Percentiles rank a stretch among this genome's conserved stretches.
Evolutionary conservation across 2,113 vertebrate species (phyloP).

Genomic region (Apaloderma vittatum): DNA sequence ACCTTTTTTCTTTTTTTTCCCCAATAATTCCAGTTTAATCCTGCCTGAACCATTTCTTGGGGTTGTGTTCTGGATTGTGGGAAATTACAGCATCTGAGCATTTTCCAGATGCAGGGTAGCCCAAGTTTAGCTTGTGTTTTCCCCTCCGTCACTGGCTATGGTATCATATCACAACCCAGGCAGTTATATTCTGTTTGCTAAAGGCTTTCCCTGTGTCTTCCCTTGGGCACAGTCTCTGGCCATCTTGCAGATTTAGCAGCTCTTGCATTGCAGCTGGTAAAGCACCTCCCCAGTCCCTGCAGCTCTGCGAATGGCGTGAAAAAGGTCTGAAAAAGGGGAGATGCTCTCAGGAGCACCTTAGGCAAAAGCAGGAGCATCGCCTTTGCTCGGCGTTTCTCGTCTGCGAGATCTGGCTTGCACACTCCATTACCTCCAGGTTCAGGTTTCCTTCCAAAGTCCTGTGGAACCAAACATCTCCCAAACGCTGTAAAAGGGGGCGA

Average conservation of each 20-base stretch:
- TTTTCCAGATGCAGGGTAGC: background rate
- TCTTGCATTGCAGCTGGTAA: background rate
- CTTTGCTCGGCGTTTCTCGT: background rate
- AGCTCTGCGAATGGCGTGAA: fast-evolving
- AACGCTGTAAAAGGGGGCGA: fast-evolving
- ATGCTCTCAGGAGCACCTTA: background rate
- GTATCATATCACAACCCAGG: background rate
- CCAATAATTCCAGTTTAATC: background rate
- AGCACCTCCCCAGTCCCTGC: background rate
- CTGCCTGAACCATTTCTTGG: background rate
- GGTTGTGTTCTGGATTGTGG: background rate
- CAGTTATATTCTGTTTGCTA: too few relatives aligned
- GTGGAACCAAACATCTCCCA: background rate
- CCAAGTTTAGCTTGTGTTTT: background rate
- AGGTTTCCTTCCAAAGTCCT: background rate
- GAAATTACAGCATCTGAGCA: fast-evolving
- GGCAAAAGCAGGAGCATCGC: background rate
- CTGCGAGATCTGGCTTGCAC: background rate
- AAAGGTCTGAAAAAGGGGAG: background rate
- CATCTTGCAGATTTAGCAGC: background rate
- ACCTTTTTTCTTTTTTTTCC: background rate
- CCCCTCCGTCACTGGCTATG: background rate
- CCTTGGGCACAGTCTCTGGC: background rate
- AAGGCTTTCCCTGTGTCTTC: background rate
- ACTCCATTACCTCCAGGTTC: fast-evolving